phyloP scores from a whole-genome alignment of 2,797 vertebrate genomes.

The Hoplostethus atlanticus region DNA sequence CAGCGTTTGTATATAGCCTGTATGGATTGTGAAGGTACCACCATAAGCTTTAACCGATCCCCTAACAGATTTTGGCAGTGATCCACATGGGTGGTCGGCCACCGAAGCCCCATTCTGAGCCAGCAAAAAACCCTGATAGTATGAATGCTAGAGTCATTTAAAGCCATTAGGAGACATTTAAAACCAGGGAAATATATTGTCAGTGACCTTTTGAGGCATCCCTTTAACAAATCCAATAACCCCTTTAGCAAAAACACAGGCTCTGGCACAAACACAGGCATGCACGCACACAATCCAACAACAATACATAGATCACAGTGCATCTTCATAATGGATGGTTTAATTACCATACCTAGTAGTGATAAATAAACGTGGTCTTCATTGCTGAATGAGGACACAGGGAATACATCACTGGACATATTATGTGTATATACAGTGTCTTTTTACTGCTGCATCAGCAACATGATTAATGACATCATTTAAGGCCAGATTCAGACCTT shows the following conservation, averaged over 20 bases:
- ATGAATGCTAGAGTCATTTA: not conserved
- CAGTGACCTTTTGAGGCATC: constrained; percentile 16
- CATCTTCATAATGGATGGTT: constrained; percentile 49
- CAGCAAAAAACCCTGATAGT: too few species aligned
- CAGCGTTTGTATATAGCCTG: too few species aligned
- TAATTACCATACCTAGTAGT: constrained; percentile 41
- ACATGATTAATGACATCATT: constrained; percentile 51
- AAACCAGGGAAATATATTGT: not conserved
- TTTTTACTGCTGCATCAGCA: constrained; percentile 26
- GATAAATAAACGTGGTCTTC: constrained; percentile 51
- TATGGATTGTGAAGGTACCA: too few species aligned
- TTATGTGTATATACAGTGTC: constrained; percentile 39
- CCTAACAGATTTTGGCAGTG: too few species aligned
- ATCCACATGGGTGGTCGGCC: too few species aligned
- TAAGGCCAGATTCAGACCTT: constrained; percentile 31
- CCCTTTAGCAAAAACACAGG: not conserved
- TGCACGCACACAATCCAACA: constrained; percentile 23
- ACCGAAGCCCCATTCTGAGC: too few species aligned
- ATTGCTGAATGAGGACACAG: constrained; percentile 43
- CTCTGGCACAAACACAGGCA: not conserved
- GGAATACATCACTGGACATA: constrained; percentile 44
- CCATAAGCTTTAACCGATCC: too few species aligned
- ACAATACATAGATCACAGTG: constrained; percentile 30
- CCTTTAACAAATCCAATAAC: constrained; percentile 34
- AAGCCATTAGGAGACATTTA: not conserved